Conservation (phyloP, 2,888 invertebrate species). For the Blomia tropicalis region DNA sequence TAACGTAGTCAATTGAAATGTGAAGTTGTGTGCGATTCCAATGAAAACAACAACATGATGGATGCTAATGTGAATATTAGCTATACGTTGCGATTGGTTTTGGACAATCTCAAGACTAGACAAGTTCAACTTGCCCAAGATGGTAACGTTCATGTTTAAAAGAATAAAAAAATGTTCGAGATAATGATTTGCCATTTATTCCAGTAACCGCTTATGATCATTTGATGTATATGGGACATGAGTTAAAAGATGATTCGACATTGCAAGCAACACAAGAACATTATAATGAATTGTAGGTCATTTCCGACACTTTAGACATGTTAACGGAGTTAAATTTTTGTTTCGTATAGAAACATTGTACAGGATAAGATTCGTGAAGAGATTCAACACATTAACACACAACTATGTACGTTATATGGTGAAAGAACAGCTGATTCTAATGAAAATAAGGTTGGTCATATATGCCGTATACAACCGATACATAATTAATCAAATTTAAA, state of each 20-base stretch:
- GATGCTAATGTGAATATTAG: background rate
- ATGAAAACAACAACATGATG: too few species aligned
- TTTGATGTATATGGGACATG: constrained; percentile 1
- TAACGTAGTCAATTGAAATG: background rate
- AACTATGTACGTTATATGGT: background rate
- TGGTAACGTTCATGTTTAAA: too few species aligned
- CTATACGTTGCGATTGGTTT: background rate
- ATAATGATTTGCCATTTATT: background rate
- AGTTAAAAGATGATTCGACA: background rate
- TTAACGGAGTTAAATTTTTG: background rate
- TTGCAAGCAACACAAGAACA: background rate
- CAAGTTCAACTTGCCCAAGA: background rate
- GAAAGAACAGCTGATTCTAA: background rate
- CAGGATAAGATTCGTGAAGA: constrained; percentile 1
- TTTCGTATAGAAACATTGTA: background rate
- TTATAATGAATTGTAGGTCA: background rate
- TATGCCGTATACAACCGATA: too few species aligned
- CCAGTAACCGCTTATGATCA: background rate
- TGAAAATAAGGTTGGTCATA: background rate
- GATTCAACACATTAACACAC: constrained; percentile 1
- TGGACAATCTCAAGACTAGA: constrained; percentile 1
- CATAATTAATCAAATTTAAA: background rate
- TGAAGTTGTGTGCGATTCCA: too few species aligned
- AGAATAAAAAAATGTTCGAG: background rate
- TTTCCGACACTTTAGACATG: too few species aligned